These are phyloP conservation scores for Choloepus didactylus DNA, from an alignment of 2,797 vertebrate species.

Conservation along the genomic window DNA sequence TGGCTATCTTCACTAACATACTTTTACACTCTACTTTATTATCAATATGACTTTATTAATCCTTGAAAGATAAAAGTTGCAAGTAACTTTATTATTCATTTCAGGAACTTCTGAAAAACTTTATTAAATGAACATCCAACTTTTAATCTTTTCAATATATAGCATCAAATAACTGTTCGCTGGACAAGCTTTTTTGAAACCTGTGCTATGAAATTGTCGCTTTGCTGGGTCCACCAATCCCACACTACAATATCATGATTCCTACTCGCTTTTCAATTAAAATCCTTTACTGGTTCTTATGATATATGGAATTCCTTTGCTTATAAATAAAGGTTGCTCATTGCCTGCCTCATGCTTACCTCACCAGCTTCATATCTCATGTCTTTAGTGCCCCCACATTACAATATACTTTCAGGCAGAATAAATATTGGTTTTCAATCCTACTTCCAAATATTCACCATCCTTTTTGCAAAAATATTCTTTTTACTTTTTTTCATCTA, in stretches of 20 bases:
- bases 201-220: background rate
- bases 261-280: background rate
- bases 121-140: background rate
- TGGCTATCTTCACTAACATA: background rate
- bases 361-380: background rate
- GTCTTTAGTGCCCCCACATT: rapidly evolving
- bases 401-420: background rate
- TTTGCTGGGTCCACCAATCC: background rate
- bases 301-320: background rate
- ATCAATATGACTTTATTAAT: background rate
- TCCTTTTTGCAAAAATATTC: background rate
- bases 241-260: background rate
- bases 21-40: background rate
- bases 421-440: background rate
- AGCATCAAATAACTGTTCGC: background rate
- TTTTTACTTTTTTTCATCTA: background rate
- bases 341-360: background rate
- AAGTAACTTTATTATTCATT: background rate
- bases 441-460: background rate
- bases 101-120: background rate
- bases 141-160: background rate
- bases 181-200: background rate
- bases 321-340: background rate
- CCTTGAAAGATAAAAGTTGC: background rate
- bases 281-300: background rate